phyloP scores from a whole-genome alignment of 2,888 invertebrate species.

The Sarcophaga subvicina region DNA sequence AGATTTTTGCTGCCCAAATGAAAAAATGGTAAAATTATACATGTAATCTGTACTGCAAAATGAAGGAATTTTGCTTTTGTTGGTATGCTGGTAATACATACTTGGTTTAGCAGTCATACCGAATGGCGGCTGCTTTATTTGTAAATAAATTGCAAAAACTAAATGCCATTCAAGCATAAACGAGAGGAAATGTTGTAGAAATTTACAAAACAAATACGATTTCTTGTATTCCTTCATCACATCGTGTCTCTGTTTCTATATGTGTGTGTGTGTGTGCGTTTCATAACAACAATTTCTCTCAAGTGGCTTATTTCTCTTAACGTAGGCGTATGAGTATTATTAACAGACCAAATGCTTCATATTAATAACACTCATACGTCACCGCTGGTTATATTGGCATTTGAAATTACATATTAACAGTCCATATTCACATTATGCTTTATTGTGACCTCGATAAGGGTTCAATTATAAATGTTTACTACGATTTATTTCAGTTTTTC shows the following conservation, averaged over 20 bases:
- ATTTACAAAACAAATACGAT: background rate
- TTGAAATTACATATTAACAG: too few relatives aligned
- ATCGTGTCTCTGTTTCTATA: background rate
- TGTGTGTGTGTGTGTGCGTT: background rate
- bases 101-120: too few relatives aligned
- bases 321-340: slow-evolving; percentile 19
- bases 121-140: background rate
- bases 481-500: too few relatives aligned
- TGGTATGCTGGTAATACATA: too few relatives aligned
- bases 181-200: background rate
- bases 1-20: too few relatives aligned
- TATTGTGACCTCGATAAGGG: too few relatives aligned
- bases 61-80: too few relatives aligned
- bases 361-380: slow-evolving; percentile 30
- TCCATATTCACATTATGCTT: too few relatives aligned
- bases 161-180: background rate
- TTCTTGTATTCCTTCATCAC: background rate
- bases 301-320: background rate
- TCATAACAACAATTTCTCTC: background rate
- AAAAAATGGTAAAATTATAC: too few relatives aligned
- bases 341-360: background rate
- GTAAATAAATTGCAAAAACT: slow-evolving; percentile 2
- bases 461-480: too few relatives aligned
- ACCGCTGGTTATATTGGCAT: background rate
- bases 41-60: too few relatives aligned